Evolutionary conservation across 2,113 vertebrate genomes (phyloP).

Genomic region (Eurystomus gularis): DNA sequence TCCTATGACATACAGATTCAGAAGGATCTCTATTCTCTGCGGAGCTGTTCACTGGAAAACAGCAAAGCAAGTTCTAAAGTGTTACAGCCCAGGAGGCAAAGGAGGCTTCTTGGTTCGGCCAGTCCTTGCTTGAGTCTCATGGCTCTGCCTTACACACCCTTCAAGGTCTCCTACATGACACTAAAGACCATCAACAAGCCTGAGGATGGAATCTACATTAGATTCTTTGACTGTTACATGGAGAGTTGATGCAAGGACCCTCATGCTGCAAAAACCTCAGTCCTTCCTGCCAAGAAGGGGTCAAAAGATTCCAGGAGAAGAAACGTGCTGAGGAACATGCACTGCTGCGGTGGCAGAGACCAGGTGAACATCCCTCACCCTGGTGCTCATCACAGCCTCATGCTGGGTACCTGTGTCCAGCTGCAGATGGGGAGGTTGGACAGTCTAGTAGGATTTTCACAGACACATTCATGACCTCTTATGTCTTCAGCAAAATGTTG

Average conservation of each 20-base stretch:
- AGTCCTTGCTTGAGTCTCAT: rapidly evolving
- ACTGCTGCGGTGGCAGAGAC: neutral
- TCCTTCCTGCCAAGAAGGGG: no score
- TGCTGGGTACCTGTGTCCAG: rapidly evolving
- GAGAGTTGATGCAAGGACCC: rapidly evolving
- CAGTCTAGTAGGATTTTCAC: rapidly evolving
- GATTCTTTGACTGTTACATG: neutral
- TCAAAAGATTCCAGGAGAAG: neutral
- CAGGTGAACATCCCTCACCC: neutral
- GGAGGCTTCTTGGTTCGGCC: neutral
- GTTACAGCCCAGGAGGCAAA: neutral
- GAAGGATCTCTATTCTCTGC: rapidly evolving
- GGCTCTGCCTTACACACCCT: neutral
- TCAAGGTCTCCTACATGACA: neutral
- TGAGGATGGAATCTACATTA: neutral
- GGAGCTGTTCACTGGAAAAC: neutral
- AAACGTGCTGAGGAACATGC: rapidly evolving
- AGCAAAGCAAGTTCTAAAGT: neutral
- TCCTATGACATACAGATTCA: neutral
- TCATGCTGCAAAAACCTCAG: neutral
- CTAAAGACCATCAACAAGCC: neutral
- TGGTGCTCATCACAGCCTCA: rapidly evolving
- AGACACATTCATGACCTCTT: neutral
- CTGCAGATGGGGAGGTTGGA: rapidly evolving
- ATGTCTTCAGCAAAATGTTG: neutral